A percentile compares a stretch with the other conserved stretches of the same genome.
Evolutionary conservation across 2,797 vertebrate species (phyloP).

Genomic region (Amphiprion clarkii): DNA sequence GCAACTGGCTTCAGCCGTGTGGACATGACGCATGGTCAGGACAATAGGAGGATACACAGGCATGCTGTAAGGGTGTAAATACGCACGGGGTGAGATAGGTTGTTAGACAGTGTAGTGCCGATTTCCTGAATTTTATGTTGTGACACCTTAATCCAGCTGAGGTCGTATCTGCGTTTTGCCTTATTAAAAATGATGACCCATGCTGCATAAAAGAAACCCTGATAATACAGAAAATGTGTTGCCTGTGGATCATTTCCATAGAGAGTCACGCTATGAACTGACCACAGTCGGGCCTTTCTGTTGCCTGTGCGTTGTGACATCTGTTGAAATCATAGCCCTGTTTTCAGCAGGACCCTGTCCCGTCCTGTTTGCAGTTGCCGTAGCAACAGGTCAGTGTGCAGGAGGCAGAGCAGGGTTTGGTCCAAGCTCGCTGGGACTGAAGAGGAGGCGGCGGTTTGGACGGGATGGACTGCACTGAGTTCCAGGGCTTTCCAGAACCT

Average conservation of each 20-base stretch:
- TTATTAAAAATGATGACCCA: slow-evolving; percentile 43
- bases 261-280: slow-evolving; percentile 60
- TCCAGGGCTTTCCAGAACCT: slow-evolving; percentile 92
- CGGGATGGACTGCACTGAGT: slow-evolving; percentile 89
- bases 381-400: slow-evolving; percentile 61
- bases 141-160: slow-evolving; percentile 61
- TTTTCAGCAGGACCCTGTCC: slow-evolving; percentile 65
- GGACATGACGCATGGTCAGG: slow-evolving; percentile 93
- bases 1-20: slow-evolving; percentile 85
- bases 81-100: slow-evolving; percentile 66
- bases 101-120: slow-evolving; percentile 41
- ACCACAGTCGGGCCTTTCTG: slow-evolving; percentile 43
- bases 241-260: slow-evolving; percentile 52
- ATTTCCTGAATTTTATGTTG: slow-evolving; percentile 71
- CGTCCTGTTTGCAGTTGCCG: slow-evolving; percentile 73
- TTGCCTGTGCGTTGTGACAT: slow-evolving; percentile 67
- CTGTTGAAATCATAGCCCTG: slow-evolving; percentile 75
- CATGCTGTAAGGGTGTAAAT: slow-evolving; percentile 89
- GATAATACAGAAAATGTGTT: slow-evolving; percentile 59
- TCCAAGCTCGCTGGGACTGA: slow-evolving; percentile 72
- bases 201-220: slow-evolving; percentile 13
- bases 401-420: slow-evolving; percentile 71
- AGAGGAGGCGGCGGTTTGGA: slow-evolving; percentile 87
- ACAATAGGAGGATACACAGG: slow-evolving; percentile 99
- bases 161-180: slow-evolving; percentile 36